Percentiles rank a stretch among this genome's conserved stretches.
Conservation (phyloP, 2,113 vertebrate genomes). For the Nibea albiflora region DNA sequence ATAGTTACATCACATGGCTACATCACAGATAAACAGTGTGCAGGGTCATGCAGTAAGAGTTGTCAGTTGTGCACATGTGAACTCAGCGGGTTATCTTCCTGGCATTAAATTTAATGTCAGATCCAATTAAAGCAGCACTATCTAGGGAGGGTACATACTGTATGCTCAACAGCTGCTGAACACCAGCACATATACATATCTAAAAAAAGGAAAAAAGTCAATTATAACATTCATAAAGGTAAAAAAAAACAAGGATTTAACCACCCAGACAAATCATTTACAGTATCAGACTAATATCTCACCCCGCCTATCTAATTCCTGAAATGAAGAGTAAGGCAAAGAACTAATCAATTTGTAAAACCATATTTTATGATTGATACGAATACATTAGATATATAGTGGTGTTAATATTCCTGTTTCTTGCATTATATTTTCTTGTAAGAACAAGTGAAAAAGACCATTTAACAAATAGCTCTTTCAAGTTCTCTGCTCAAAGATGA, state of each 20-base stretch:
- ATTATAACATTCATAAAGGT: background rate
- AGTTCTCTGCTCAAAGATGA: background rate
- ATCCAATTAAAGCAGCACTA: background rate
- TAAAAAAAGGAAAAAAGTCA: background rate
- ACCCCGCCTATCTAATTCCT: background rate
- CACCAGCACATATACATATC: background rate
- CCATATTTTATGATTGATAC: background rate
- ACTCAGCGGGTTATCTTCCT: background rate
- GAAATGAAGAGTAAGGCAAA: background rate
- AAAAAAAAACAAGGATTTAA: background rate
- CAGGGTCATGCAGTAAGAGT: background rate
- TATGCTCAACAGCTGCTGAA: background rate
- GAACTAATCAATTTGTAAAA: background rate
- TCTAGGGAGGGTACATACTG: background rate
- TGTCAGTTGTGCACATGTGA: background rate
- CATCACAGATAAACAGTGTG: background rate
- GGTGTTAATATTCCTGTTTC: background rate
- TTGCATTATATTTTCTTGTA: background rate
- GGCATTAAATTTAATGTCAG: background rate
- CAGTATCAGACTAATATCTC: background rate
- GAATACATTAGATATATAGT: background rate
- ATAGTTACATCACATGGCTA: background rate
- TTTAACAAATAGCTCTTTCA: background rate
- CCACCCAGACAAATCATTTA: background rate
- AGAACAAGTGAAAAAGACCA: background rate